These are phyloP conservation scores for Ornithoptera priamus DNA, from an alignment of 2,888 invertebrate genomes.

Conservation along the genomic window DNA sequence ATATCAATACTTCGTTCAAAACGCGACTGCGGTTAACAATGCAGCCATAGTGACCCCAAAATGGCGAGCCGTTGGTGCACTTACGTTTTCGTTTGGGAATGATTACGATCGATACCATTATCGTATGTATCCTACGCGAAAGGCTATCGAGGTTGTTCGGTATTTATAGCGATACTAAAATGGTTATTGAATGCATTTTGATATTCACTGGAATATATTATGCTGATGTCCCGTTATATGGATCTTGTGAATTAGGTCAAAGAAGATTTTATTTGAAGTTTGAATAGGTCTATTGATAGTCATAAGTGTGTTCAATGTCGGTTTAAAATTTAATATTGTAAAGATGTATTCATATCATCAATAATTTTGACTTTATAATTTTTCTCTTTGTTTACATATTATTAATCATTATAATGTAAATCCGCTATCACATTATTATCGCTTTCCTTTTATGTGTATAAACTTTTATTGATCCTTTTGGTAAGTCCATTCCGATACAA, in stretches of 20 bases:
- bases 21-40: constrained; percentile 7
- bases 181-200: constrained; percentile 43
- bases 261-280: background rate
- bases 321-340: too few species aligned
- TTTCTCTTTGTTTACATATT: too few species aligned
- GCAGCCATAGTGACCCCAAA: constrained; percentile 14
- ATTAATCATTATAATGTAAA: too few species aligned
- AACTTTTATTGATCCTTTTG: too few species aligned
- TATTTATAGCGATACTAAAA: constrained; percentile 63
- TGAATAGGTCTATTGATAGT: background rate
- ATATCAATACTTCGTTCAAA: background rate
- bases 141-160: constrained; percentile 64
- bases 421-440: too few species aligned
- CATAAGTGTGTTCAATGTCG: too few species aligned
- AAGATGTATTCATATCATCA: too few species aligned
- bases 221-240: constrained; percentile 14
- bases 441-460: too few species aligned
- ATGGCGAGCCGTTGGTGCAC: constrained; percentile 38
- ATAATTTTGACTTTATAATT: too few species aligned
- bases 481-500: too few species aligned
- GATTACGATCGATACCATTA: constrained; percentile 70
- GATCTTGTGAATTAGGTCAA: background rate
- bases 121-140: constrained; percentile 63
- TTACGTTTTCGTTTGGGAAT: constrained; percentile 71
- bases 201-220: constrained; percentile 25